Conservation (phyloP, 2,113 vertebrate genomes). For the Castor canadensis region DNA sequence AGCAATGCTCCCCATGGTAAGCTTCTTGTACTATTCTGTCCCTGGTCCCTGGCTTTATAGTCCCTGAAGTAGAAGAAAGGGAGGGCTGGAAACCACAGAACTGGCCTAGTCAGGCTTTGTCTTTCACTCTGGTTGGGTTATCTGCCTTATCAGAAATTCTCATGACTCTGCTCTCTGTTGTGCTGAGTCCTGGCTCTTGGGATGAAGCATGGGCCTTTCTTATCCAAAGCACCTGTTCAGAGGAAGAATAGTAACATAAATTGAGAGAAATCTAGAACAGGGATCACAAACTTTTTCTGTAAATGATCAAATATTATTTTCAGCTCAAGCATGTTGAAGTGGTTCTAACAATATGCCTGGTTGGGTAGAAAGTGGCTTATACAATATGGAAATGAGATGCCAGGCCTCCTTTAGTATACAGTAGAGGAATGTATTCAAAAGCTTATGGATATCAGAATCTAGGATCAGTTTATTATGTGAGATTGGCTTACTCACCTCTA, state of each 20-base stretch:
- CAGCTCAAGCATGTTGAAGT: no score
- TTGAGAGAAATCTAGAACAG: background rate
- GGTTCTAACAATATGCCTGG: no score
- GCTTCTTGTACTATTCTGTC: background rate
- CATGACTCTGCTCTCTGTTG: background rate
- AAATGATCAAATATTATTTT: background rate
- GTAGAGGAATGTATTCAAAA: no score
- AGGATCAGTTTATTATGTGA: no score
- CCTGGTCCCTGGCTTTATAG: conserved; percentile 18
- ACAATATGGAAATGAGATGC: no score
- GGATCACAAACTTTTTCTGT: background rate
- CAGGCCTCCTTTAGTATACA: no score
- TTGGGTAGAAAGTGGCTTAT: no score
- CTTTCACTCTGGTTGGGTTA: background rate
- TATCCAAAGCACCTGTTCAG: background rate
- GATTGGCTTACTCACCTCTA: no score
- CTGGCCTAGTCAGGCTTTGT: background rate
- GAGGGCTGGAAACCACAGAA: background rate
- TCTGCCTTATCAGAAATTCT: conserved; percentile 33
- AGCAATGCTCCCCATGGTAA: background rate
- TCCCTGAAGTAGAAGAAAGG: background rate
- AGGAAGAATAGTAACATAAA: background rate
- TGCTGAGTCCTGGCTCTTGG: background rate
- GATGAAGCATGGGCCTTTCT: background rate
- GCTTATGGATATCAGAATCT: no score